These are phyloP conservation scores for Spisula solida DNA, from an alignment of 2,888 invertebrate species.

Conservation along the genomic window DNA sequence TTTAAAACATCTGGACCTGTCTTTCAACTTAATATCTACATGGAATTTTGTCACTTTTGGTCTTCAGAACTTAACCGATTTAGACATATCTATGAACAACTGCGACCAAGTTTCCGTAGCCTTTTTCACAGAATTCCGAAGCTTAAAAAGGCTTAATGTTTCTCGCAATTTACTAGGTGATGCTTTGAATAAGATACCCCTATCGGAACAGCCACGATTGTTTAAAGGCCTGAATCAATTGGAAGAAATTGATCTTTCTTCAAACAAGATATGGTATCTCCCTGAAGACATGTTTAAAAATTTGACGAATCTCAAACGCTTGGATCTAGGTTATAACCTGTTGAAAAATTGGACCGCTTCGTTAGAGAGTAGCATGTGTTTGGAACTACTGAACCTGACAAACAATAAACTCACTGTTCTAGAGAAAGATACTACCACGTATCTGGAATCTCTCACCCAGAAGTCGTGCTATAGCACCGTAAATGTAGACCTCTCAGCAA, in stretches of 20 bases:
- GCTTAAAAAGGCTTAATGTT: conserved; percentile 52
- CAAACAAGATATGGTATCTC: conserved; percentile 38
- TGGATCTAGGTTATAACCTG: conserved; percentile 45
- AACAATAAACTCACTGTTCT: conserved; percentile 40
- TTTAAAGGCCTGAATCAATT: neutral
- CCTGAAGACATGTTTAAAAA: conserved; percentile 41
- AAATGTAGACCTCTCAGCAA: neutral
- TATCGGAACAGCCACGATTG: neutral
- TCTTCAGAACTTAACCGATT: conserved; percentile 37
- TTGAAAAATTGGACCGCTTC: conserved; percentile 28
- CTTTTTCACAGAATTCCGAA: conserved; percentile 53
- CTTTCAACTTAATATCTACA: conserved; percentile 56
- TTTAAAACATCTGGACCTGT: conserved; percentile 51
- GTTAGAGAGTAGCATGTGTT: conserved; percentile 1
- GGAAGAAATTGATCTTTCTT: conserved; percentile 42
- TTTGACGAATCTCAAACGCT: conserved; percentile 33
- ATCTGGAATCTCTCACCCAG: conserved; percentile 26
- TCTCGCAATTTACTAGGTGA: conserved; percentile 50
- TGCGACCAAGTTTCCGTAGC: conserved; percentile 28
- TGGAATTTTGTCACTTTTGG: conserved; percentile 62
- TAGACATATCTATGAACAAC: conserved; percentile 65
- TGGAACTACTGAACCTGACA: conserved; percentile 20
- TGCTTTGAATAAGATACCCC: neutral
- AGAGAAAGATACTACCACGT: conserved; percentile 23
- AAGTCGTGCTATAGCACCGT: conserved; percentile 31